Evolutionary conservation across 1,140 invertebrate genomes (phyloP), one percentile per base, ranked within the genome.

Genomic region (Yoshiicerus persimilis): DNA sequence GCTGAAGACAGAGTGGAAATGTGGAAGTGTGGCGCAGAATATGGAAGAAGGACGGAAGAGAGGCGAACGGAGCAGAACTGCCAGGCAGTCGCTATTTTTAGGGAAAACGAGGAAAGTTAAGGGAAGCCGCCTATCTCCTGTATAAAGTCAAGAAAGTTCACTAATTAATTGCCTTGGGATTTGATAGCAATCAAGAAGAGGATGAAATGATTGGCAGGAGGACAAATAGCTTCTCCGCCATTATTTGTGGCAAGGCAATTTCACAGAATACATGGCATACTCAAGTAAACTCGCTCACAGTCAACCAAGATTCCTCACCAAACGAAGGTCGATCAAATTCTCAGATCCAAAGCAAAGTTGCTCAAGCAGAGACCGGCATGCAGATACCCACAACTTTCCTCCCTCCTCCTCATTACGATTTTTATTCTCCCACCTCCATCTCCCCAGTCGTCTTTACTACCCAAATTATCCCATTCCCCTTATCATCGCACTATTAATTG

Each of bases 101-200:
- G 66, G 27, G 66, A 30, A 70, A 80, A 20, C 6, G 38, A 34
- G 38, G 75, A 80, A 80, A 80, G 75, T 80, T 80, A 80, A 80
- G 75, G 32, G 32, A 20, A 32, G 34, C 20, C 32, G 34, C 75
- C 34, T 32, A 32, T 80, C 75, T 80, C 75, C 75, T 34, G 75
- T 80, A 80, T 80, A 80, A 80, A 80, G 38, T 47, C 83, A 84
- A 84, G 62, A 86, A 66, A 77, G 36, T 36, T 86, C 36, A 39
- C 64, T 86, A 86, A 86, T 86, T 86, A 86, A 86, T 86, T 86
- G 66, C 86, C 62, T 75, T 70, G 86, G 66, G 62, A 86, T 86
- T 86, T 86, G 86, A 86, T 77, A 66, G 86, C 86, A 70, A 86
- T 86, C 85, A 86, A 86, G 56, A 62, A 11, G 84, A 56, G 39